These are phyloP conservation scores for Pipistrellus pipistrellus DNA, from an alignment of 2,797 vertebrate genomes.

Conservation along the genomic window DNA sequence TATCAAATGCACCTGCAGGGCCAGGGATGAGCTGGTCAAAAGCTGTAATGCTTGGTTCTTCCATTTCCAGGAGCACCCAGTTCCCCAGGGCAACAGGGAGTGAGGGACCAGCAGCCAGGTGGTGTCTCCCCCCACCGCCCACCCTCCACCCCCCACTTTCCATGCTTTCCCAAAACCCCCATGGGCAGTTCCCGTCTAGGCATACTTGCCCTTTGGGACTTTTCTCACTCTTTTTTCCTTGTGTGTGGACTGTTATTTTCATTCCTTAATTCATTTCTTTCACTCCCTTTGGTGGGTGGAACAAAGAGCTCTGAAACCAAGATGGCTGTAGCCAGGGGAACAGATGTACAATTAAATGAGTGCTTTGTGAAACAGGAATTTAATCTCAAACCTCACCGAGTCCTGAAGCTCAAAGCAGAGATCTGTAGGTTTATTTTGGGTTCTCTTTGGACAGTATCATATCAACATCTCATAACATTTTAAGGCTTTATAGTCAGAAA, in stretches of 20 bases:
- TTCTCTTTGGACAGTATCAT: background rate
- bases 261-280: conserved; percentile 16
- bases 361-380: conserved; percentile 9
- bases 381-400: background rate
- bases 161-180: background rate
- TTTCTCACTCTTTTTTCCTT: background rate
- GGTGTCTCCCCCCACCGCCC: no score
- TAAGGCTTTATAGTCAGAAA: conserved; percentile 15
- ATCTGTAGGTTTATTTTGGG: background rate
- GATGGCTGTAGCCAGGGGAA: background rate
- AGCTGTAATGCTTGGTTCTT: background rate
- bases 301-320: conserved; percentile 62
- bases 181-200: background rate
- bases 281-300: background rate
- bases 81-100: background rate
- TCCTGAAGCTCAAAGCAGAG: background rate
- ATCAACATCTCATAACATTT: background rate
- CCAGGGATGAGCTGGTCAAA: background rate
- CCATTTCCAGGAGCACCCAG: background rate
- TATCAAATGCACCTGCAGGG: background rate
- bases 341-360: background rate
- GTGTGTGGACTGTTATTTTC: background rate
- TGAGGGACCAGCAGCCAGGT: accelerated
- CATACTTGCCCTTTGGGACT: no score
- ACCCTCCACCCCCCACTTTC: accelerated